phyloP scores from a whole-genome alignment of 2,113 vertebrate genomes.

The Ginglymostoma cirratum region DNA sequence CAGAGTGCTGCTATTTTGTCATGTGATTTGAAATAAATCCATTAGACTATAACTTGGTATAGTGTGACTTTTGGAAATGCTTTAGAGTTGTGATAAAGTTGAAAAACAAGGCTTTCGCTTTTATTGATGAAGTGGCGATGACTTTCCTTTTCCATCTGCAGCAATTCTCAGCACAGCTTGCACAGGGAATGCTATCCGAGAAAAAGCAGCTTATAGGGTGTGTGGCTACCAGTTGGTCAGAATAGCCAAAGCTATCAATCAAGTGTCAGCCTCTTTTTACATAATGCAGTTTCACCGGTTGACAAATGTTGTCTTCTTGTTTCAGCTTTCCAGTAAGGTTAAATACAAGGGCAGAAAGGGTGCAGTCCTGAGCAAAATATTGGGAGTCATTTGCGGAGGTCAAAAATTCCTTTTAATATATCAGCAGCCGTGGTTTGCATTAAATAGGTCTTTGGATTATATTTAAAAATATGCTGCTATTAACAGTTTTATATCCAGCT shows the following conservation, averaged over 20 bases:
- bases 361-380: background rate
- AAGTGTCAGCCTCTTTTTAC: background rate
- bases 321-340: background rate
- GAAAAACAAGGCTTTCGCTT: too few relatives aligned
- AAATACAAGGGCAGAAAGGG: slow-evolving; percentile 10
- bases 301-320: background rate
- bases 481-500: background rate
- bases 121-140: background rate
- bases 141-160: background rate
- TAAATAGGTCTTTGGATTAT: background rate
- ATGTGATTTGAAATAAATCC: too few relatives aligned
- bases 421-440: background rate
- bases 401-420: background rate
- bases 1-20: too few relatives aligned
- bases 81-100: background rate
- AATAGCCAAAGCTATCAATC: background rate
- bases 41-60: too few relatives aligned
- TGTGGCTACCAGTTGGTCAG: background rate
- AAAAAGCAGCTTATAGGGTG: background rate
- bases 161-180: background rate
- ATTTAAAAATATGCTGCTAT: background rate
- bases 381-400: background rate
- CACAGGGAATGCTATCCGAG: background rate
- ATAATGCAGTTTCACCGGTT: background rate
- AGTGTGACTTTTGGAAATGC: too few relatives aligned